Percentiles rank a stretch among this genome's conserved stretches.
Conservation (phyloP, 2,797 vertebrate genomes). For the Labeo calbasu region DNA sequence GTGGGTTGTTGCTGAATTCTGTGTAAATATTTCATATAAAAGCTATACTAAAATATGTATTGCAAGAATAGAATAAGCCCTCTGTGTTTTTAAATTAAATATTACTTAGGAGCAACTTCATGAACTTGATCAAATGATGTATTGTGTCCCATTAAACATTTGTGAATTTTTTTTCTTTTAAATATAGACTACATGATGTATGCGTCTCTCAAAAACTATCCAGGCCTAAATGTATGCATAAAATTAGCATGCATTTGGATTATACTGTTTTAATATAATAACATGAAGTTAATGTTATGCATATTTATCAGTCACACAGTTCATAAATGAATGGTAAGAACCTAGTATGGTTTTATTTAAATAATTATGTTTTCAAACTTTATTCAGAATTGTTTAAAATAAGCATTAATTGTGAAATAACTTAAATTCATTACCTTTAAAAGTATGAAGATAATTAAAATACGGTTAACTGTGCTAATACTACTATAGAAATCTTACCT, state of each 20-base stretch:
- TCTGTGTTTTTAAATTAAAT: background rate
- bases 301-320: background rate
- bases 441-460: background rate
- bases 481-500: background rate
- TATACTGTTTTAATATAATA: background rate
- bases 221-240: background rate
- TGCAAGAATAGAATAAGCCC: background rate
- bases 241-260: background rate
- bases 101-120: background rate
- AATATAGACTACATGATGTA: background rate
- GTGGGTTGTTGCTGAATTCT: background rate
- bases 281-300: background rate
- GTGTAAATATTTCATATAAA: background rate
- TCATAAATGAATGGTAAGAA: background rate
- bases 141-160: background rate
- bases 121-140: background rate
- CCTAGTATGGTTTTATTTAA: too few relatives aligned
- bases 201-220: background rate
- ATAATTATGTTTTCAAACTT: background rate
- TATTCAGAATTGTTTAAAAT: background rate
- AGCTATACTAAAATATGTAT: background rate
- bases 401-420: background rate
- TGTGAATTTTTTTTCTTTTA: background rate
- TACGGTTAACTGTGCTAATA: too few relatives aligned
- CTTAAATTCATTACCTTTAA: background rate